These are phyloP conservation scores for Rhopalosiphum maidis DNA, from an alignment of 1,140 invertebrate genomes.

Conservation along the genomic window DNA sequence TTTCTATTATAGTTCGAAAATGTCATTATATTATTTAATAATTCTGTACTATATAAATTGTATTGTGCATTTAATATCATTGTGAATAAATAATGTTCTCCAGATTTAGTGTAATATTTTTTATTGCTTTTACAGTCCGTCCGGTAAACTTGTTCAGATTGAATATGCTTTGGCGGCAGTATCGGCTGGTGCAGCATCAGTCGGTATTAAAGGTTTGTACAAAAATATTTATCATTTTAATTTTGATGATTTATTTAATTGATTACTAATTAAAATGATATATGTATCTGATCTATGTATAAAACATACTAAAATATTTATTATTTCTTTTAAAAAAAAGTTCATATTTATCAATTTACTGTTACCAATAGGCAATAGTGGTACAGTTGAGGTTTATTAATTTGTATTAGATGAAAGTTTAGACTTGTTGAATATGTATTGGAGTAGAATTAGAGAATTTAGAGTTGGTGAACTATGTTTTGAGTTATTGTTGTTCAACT, in stretches of 20 bases:
- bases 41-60: background rate
- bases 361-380: too few species aligned
- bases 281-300: too few species aligned
- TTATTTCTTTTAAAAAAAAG: too few species aligned
- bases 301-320: too few species aligned
- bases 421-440: too few species aligned
- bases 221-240: background rate
- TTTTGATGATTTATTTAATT: background rate
- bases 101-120: background rate
- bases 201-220: slow-evolving; percentile 91
- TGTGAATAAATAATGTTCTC: background rate
- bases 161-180: slow-evolving; percentile 99
- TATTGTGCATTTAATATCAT: background rate
- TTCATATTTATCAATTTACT: too few species aligned
- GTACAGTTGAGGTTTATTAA: too few species aligned
- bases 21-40: background rate
- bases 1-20: background rate
- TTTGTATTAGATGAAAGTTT: too few species aligned
- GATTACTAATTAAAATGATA: too few species aligned
- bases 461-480: too few species aligned
- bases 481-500: too few species aligned
- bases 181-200: slow-evolving; percentile 96
- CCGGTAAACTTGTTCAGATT: slow-evolving; percentile 98
- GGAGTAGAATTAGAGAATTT: too few species aligned
- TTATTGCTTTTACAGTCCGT: slow-evolving; percentile 78